Base-by-base conservation (phyloP, 1,140 invertebrate species). In the Anadara kagoshimensis region DNA sequence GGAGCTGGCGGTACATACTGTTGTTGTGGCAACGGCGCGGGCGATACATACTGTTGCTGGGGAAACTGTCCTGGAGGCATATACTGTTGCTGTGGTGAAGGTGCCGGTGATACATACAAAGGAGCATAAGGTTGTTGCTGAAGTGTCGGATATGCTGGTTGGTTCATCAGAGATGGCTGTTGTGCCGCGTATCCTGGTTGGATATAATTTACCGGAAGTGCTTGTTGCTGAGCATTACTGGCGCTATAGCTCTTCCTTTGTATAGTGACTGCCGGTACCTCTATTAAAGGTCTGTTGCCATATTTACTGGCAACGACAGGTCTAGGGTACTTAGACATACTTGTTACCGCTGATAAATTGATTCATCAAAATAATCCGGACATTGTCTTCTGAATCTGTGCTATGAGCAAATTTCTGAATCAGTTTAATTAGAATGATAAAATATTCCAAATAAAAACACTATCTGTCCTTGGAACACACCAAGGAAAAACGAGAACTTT, bases 271-370 rank as follows among this genome's bases (percentile, higher is more conserved):
- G 7, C 45, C 0, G 70, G 70, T 29, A 73, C 24, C 12, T 73
- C 63, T 29, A 73, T 66, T 7, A 73, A 29, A 5, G 53, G 54
- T 49, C 70, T 29, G 12, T 58, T 63, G 7, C 70, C 70, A 20
- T 66, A 73, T 44, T 59, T 51, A 4, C 62, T 59, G 18, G 47
- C 51, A 0, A 73, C 70, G 16, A 73, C 63, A 7, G 63, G 51
- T 22, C n/a, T 22, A n/a, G n/a, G n/a, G n/a, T n/a, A n/a, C n/a
- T n/a, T n/a, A n/a, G n/a, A n/a, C n/a, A n/a, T n/a, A n/a, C n/a
- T n/a, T n/a, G n/a, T n/a, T n/a, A n/a, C n/a, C n/a, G n/a, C n/a
- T n/a, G n/a, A n/a, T n/a, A n/a, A n/a, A n/a, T n/a, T n/a, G n/a
- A n/a, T n/a, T n/a, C n/a, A n/a, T n/a, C n/a, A n/a, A n/a, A n/a